Evolutionary conservation across 30 jellyfish, hydroid and myxozoan species (phyloP).

Genomic region (Aurelia coerulea): DNA sequence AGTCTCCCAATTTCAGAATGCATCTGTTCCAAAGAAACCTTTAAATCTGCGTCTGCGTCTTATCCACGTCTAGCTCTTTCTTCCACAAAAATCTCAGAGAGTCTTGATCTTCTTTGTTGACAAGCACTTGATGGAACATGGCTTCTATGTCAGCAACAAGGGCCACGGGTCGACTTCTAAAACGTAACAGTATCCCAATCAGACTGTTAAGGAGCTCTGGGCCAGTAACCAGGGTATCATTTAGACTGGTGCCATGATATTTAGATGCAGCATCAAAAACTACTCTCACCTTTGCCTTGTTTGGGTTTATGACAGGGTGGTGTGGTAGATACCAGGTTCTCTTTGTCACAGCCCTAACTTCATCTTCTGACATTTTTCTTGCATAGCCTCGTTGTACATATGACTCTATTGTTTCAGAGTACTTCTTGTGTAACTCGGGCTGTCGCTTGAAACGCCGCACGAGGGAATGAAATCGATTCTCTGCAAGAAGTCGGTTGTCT

Average conservation of each 20-base stretch:
- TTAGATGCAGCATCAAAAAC: slow-evolving; percentile 7
- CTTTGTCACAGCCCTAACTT: not conserved
- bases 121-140: slow-evolving; percentile 37
- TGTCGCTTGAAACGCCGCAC: not conserved
- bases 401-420: not conserved
- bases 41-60: not conserved
- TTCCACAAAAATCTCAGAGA: not conserved
- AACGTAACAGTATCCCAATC: slow-evolving; percentile 10
- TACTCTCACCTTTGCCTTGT: not conserved
- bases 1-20: too few species aligned
- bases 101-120: not conserved
- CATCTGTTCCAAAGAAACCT: too few species aligned
- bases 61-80: not conserved
- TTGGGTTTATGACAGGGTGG: not conserved
- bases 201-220: slow-evolving; percentile 17
- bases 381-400: slow-evolving; percentile 11
- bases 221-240: slow-evolving; percentile 1
- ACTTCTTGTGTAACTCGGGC: not conserved
- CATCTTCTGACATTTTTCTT: not conserved
- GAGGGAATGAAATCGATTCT: not conserved
- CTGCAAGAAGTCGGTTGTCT: not conserved
- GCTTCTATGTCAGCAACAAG: slow-evolving; percentile 41
- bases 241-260: not conserved
- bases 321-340: slow-evolving; percentile 5
- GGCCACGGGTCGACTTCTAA: not conserved